phyloP scores from a whole-genome alignment of 2,797 vertebrate species.

The Periophthalmus magnuspinnatus region DNA sequence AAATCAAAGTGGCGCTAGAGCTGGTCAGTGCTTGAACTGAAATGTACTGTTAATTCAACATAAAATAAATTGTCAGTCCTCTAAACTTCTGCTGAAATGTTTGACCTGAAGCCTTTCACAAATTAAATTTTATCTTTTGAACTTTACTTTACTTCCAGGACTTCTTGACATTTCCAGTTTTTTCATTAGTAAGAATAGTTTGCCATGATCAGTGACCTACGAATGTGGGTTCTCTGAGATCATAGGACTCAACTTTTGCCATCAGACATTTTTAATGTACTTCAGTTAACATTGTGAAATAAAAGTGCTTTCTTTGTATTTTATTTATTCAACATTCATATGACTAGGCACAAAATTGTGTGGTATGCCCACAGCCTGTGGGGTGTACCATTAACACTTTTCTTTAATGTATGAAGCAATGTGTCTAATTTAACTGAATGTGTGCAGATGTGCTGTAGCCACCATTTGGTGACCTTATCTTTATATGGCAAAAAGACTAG shows the following conservation, averaged over 20 bases:
- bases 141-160: neutral
- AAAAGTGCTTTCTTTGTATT: too few species aligned
- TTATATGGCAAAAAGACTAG: neutral
- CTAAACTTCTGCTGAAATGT: neutral
- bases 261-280: too few species aligned
- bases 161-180: neutral
- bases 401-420: too few species aligned
- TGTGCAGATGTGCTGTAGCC: neutral
- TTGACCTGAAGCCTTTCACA: neutral
- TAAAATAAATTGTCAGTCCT: neutral
- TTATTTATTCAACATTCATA: too few species aligned
- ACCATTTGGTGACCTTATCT: slow-evolving; percentile 2
- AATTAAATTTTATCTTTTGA: neutral
- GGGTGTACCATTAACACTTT: too few species aligned
- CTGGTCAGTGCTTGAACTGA: neutral
- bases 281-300: too few species aligned
- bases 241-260: neutral
- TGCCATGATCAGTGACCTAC: neutral
- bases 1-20: neutral
- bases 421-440: neutral
- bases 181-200: neutral
- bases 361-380: too few species aligned
- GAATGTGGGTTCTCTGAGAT: neutral
- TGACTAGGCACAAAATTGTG: too few species aligned
- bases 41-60: neutral